Base-by-base conservation (phyloP, 1,140 invertebrate genomes). In the Littorina saxatilis region DNA sequence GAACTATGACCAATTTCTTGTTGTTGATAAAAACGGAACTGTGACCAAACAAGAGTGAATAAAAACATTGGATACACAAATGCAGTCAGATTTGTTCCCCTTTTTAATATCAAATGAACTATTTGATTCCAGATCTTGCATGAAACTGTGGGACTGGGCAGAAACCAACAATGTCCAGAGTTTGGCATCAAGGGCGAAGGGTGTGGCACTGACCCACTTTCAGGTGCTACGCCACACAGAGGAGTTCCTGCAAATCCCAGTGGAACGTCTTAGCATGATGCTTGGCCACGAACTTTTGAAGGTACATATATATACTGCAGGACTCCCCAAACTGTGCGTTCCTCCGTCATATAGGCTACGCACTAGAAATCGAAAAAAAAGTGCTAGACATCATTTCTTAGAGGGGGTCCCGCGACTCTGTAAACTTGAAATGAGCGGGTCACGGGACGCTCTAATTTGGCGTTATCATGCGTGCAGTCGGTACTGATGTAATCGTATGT, bases 131-230 rank as follows among this genome's bases (percentile, higher is more conserved):
- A 77, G 75, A 52, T 37, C 50, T 2, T 78, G 76, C 37, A 37
- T 78, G 55, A 43, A 17, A 23, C 43, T 78, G 0, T 78, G 76
- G 76, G 76, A 78, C 37, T 78, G 76, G 76, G 76, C 76, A 20
- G 76, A 78, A 32, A 43, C 0, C 15, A 40, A 78, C 76, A 78
- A 78, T 58, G 27, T 52, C 23, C 76, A 32, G 3, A 29, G 23
- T 17, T 47, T 78, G 76, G 76, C 76, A 0, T 43, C 58, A 9
- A 58, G 29, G 39, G 76, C 76, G 35, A 61, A 63, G 29, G 58
- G 58, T 37, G 35, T 78, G 35, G 76, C 76, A 20, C 39, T 78
- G 35, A n/a, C 15, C 76, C 32, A 63, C 20, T 78, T 78, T n/a
- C 52, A 63, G 76, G 39, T 43, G 15, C 0, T 78, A 7, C 76